These are phyloP conservation scores for Nasonia giraulti DNA, from an alignment of 1,140 invertebrate genomes.

Conservation along the genomic window DNA sequence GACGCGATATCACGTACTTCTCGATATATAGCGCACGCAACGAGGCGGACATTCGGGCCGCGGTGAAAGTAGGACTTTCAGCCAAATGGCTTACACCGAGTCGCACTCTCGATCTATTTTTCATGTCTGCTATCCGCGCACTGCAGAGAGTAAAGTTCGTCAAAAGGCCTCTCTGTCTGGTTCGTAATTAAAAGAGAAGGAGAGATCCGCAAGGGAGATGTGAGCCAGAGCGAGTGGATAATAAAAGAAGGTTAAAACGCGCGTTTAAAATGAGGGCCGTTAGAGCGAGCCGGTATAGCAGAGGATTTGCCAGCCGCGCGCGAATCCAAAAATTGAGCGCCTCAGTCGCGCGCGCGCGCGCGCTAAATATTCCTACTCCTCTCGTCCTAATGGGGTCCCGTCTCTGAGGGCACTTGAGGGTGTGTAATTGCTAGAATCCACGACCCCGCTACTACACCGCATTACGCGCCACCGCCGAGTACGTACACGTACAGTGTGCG, in stretches of 20 bases:
- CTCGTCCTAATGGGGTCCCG: constrained; percentile 72
- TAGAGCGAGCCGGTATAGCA: background rate
- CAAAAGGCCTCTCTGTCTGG: too few species aligned
- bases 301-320: constrained; percentile 43
- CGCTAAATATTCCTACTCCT: constrained; percentile 57
- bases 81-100: constrained; percentile 64
- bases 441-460: constrained; percentile 69
- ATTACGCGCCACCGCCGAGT: constrained; percentile 65
- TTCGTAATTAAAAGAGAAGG: background rate
- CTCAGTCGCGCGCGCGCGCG: constrained; percentile 31
- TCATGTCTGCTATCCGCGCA: background rate
- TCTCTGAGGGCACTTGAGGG: constrained; percentile 70
- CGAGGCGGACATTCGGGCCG: constrained; percentile 43
- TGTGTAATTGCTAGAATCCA: constrained; percentile 75
- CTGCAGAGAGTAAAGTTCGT: too few species aligned
- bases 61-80: constrained; percentile 32
- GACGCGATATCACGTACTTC: constrained; percentile 51
- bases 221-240: background rate
- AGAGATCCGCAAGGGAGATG: background rate
- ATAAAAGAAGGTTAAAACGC: constrained; percentile 24
- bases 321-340: constrained; percentile 65
- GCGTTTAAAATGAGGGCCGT: background rate
- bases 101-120: constrained; percentile 60
- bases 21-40: constrained; percentile 49
- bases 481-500: constrained; percentile 34